A percentile compares a stretch with the other conserved stretches of the same genome.
These are phyloP conservation scores for Fistularia tabacaria DNA, from an alignment of 2,797 vertebrate species.

Conservation along the genomic window DNA sequence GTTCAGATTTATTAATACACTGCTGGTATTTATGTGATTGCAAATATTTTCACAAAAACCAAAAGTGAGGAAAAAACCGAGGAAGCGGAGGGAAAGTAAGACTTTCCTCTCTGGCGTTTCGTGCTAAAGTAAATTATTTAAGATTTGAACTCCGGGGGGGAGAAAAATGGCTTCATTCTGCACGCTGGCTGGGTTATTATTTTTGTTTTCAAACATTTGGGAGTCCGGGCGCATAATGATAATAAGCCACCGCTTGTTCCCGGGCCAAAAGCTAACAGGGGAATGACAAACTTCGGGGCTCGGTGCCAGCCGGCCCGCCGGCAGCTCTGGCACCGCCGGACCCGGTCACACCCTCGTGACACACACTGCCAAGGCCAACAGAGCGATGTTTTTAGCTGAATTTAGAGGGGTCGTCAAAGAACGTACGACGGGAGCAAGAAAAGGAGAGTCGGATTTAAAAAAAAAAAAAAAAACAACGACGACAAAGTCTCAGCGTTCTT, in stretches of 20 bases:
- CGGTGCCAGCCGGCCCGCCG: slow-evolving; percentile 36
- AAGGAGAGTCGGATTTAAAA: too few relatives aligned
- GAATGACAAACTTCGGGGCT: slow-evolving; percentile 17
- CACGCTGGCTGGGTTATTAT: not conserved
- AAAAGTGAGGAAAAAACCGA: too few relatives aligned
- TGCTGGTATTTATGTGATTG: too few relatives aligned
- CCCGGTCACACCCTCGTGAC: slow-evolving; percentile 41
- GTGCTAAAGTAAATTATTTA: too few relatives aligned
- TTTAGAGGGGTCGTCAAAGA: slow-evolving; percentile 10
- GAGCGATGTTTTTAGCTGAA: slow-evolving; percentile 9
- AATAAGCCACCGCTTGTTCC: slow-evolving; percentile 2
- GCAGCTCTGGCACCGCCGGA: slow-evolving; percentile 35
- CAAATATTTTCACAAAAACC: too few relatives aligned
- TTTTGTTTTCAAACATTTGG: slow-evolving; percentile 2
- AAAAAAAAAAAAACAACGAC: too few relatives aligned
- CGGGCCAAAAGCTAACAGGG: not conserved
- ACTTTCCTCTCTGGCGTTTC: too few relatives aligned
- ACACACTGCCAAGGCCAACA: slow-evolving; percentile 25
- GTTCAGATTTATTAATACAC: too few relatives aligned
- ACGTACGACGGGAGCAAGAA: slow-evolving; percentile 14
- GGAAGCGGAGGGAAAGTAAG: too few relatives aligned
- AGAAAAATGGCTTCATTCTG: not conserved
- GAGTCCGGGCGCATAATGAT: slow-evolving; percentile 14
- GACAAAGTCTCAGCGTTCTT: too few relatives aligned
- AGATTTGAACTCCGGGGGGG: too few relatives aligned